Evolutionary conservation across 2,888 invertebrate species (phyloP).

Genomic region (Opisthograptis luteolata): DNA sequence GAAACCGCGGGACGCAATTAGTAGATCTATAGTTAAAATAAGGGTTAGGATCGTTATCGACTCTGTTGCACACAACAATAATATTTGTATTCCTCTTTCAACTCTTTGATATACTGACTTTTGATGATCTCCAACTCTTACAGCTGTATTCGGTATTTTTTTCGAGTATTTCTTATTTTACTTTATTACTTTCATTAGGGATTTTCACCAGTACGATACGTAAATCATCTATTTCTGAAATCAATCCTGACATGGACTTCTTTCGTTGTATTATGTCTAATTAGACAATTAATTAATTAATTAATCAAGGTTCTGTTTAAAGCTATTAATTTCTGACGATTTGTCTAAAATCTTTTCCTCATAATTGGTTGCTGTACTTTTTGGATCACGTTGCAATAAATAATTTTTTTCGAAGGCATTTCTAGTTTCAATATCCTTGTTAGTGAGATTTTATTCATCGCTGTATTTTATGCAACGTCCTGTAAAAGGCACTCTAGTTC

Average conservation of each 20-base stretch:
- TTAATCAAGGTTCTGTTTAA: constrained; percentile 48
- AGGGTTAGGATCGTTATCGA: too few relatives aligned
- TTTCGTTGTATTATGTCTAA: constrained; percentile 37
- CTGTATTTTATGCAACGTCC: too few relatives aligned
- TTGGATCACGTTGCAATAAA: constrained; percentile 47
- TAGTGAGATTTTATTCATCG: constrained; percentile 46
- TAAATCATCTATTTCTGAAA: constrained; percentile 38
- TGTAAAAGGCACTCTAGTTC: neutral
- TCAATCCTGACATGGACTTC: constrained; percentile 38
- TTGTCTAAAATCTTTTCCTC: constrained; percentile 46
- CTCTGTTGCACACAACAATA: too few relatives aligned
- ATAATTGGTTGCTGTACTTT: constrained; percentile 43
- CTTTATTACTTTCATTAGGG: constrained; percentile 38
- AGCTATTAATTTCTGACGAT: constrained; percentile 39
- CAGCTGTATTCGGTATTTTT: constrained; percentile 41
- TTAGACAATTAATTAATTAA: too few relatives aligned
- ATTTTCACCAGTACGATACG: constrained; percentile 35
- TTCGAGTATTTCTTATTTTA: constrained; percentile 37
- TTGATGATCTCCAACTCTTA: constrained; percentile 45
- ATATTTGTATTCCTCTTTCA: constrained; percentile 46
- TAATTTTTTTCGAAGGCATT: constrained; percentile 50
- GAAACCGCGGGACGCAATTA: too few relatives aligned
- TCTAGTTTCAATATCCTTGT: constrained; percentile 59
- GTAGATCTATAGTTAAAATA: too few relatives aligned
- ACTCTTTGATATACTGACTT: constrained; percentile 44